phyloP scores from a whole-genome alignment of 2,113 vertebrate species.

The Leptodactylus fuscus region DNA sequence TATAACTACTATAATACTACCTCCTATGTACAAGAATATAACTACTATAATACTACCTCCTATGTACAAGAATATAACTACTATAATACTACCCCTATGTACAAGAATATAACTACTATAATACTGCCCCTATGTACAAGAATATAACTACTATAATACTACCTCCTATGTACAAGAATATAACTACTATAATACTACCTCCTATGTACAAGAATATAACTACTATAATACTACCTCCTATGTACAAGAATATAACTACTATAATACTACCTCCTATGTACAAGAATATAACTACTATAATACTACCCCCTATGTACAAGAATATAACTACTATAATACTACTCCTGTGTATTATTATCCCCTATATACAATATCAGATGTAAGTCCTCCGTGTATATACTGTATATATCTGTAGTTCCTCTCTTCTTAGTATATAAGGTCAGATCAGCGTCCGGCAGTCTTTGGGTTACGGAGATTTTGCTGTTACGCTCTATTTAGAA shows the following conservation, averaged over 20 bases:
- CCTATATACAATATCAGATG: no score
- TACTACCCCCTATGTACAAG: no score
- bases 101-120: slow-evolving; percentile 14
- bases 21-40: not conserved
- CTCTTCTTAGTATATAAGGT: not conserved
- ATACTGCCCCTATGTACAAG: not conserved
- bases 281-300: slow-evolving; percentile 12
- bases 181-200: slow-evolving; percentile 10
- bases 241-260: slow-evolving; percentile 14
- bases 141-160: slow-evolving; percentile 13
- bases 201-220: slow-evolving; percentile 14
- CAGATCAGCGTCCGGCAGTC: not conserved
- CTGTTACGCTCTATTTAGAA: slow-evolving; percentile 8
- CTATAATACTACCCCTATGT: slow-evolving; percentile 3
- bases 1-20: slow-evolving; percentile 8
- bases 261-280: not conserved
- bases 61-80: slow-evolving; percentile 1
- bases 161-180: not conserved
- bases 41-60: slow-evolving; percentile 8
- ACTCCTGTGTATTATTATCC: not conserved
- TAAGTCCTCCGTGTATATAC: not conserved
- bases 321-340: slow-evolving; percentile 2
- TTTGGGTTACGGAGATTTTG: not conserved
- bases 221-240: slow-evolving; percentile 15
- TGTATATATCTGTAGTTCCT: no score